These are phyloP conservation scores for Propithecus coquereli DNA, from an alignment of 2,113 vertebrate species.

Conservation along the genomic window DNA sequence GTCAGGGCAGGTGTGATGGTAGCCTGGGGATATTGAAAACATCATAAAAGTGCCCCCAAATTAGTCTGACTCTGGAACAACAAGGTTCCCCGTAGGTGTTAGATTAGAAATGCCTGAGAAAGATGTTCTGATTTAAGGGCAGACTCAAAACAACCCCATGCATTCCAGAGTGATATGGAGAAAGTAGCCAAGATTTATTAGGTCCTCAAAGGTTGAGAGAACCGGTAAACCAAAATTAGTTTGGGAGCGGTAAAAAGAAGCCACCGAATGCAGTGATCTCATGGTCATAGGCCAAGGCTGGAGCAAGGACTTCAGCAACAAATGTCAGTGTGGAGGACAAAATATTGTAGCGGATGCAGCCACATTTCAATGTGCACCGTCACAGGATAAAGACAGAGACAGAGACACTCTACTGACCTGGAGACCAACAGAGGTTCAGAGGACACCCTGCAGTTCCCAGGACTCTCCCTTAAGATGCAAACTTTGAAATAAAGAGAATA, in stretches of 20 bases:
- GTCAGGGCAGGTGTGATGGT: neutral
- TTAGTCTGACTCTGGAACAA: neutral
- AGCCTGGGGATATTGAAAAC: neutral
- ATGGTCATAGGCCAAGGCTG: rapidly evolving
- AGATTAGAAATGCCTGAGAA: neutral
- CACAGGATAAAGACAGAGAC: neutral
- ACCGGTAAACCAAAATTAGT: neutral
- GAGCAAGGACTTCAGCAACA: neutral
- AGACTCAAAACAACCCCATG: neutral
- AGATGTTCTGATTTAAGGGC: neutral
- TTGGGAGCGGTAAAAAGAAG: neutral
- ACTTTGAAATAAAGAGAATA: neutral
- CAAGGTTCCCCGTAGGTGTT: neutral
- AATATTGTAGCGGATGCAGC: neutral
- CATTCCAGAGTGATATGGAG: neutral
- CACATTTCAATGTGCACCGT: neutral
- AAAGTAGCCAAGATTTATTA: neutral
- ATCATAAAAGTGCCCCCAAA: neutral
- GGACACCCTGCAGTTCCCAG: neutral
- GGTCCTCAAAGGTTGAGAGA: neutral
- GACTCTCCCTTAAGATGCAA: neutral
- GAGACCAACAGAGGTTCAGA: neutral
- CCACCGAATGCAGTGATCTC: neutral
- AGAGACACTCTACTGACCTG: neutral
- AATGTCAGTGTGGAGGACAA: neutral